A percentile compares a stretch with the other conserved stretches of the same genome.
Conservation (phyloP, 2,888 invertebrate genomes). For the Callyntrura guangdongensis region DNA sequence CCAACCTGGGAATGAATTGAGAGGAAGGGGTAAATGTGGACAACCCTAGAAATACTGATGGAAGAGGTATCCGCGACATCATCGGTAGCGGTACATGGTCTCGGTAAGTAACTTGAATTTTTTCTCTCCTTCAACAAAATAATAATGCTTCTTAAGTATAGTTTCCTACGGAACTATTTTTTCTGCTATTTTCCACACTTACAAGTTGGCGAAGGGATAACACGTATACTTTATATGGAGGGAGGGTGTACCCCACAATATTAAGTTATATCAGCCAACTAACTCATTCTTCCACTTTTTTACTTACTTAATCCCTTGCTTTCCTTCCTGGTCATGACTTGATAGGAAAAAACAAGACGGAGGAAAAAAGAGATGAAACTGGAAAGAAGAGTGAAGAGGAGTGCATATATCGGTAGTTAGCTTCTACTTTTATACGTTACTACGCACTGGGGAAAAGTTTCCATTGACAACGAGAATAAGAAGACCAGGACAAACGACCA, state of each 20-base stretch:
- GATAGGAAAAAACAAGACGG: constrained; percentile 44
- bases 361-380: constrained; percentile 43
- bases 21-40: constrained; percentile 1
- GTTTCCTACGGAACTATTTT: constrained; percentile 30
- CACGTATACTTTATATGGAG: neutral
- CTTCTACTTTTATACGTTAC: constrained; percentile 73
- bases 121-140: constrained; percentile 9
- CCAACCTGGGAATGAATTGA: neutral
- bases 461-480: constrained; percentile 68
- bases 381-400: constrained; percentile 1
- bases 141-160: constrained; percentile 6
- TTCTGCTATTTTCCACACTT: constrained; percentile 12
- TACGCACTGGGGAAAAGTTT: constrained; percentile 78
- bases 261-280: constrained; percentile 58
- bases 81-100: neutral
- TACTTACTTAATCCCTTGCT: constrained; percentile 75
- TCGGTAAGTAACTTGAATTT: neutral
- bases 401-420: constrained; percentile 70
- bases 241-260: neutral
- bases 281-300: constrained; percentile 65
- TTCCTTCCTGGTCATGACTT: constrained; percentile 76
- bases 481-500: constrained; percentile 51
- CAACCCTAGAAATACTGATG: neutral
- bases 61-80: constrained; percentile 12
- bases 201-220: neutral